Base-by-base conservation (phyloP, 1,140 invertebrate species). In the Pseudomyrmex gracilis region DNA sequence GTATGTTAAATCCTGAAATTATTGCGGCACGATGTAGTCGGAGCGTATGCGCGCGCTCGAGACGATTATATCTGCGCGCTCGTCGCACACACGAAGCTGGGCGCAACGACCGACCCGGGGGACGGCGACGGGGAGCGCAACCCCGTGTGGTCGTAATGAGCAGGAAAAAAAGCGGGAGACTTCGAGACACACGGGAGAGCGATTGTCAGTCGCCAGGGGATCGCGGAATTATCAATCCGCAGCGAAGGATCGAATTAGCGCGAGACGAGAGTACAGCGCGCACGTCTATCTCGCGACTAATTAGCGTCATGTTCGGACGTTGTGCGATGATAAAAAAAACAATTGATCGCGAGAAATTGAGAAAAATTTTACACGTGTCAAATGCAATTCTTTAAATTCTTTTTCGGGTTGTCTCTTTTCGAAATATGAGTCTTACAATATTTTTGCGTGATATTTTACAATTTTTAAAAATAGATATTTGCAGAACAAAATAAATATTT, bases 1-100 rank as follows among this genome's bases (percentile, higher is more conserved):
- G 92, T 92, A 91, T 86, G 83, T 89, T 90, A 92, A 92, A 93
- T 90, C 90, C 90, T 83, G 82, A 92, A 93, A 93, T 92, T 92
- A 93, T 91, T 90, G 80, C 84, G 67, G 68, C 84, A 70, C 74
- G 67, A 78, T 70, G 76, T 78, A 77, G 34, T 78, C 63, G 45
- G 63, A 43, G 73, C 51, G 61, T 64, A 24, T 57, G 73, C 51
- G 61, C 74, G 24, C 68, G 67, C 85, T 60, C 61, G 45, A 57
- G 47, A 87, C 82, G 85, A 87, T 87, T 84, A 74, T 47, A 55
- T n/a, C 24, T 53, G 24, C 13, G 45, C 45, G 53, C 55, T 64
- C 49, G 66, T 83, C 70, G 57, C 17, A 74, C 61, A 74, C 61
- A 80, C 34, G 24, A 84, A 86, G 66, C 73, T 24, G 2, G 34